These are phyloP conservation scores for Pheosia tremula DNA, from an alignment of 2,888 invertebrate species.

Conservation along the genomic window DNA sequence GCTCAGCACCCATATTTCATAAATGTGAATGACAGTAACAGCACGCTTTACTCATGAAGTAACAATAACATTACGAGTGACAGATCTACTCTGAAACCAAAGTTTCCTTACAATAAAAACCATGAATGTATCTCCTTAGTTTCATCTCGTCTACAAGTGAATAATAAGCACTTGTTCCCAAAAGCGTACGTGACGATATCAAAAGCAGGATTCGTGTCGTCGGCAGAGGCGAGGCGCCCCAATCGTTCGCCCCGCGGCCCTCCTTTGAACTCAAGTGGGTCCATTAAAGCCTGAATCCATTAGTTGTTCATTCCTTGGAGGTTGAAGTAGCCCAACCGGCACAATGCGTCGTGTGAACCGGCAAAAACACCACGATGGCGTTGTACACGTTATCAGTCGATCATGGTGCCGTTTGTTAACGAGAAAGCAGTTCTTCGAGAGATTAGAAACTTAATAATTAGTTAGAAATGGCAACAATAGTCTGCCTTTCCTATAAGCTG, in stretches of 20 bases:
- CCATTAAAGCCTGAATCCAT: conserved; percentile 55
- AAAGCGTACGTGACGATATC: conserved; percentile 37
- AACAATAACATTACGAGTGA: too few relatives aligned
- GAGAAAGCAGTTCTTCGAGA: conserved; percentile 1
- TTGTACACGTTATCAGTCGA: conserved; percentile 18
- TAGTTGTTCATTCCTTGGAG: conserved; percentile 57
- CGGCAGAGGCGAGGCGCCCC: conserved; percentile 41
- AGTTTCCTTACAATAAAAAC: too few relatives aligned
- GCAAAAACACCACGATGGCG: conserved; percentile 31
- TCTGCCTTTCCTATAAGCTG: not conserved
- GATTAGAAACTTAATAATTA: conserved; percentile 6
- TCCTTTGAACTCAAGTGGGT: conserved; percentile 65
- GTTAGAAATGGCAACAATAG: conserved; percentile 2
- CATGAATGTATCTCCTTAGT: too few relatives aligned
- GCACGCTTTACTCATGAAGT: too few relatives aligned
- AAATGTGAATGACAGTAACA: too few relatives aligned
- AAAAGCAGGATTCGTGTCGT: conserved; percentile 29
- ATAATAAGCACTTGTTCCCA: conserved; percentile 18
- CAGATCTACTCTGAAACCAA: too few relatives aligned
- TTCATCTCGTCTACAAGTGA: not conserved
- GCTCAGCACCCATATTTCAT: too few relatives aligned
- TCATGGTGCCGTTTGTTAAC: conserved; percentile 5
- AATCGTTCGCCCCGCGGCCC: conserved; percentile 52
- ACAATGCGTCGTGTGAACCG: conserved; percentile 40
- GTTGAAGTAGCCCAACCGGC: conserved; percentile 48